Conservation (phyloP, 2,113 vertebrate species). For the Acrocephalus kingi region DNA sequence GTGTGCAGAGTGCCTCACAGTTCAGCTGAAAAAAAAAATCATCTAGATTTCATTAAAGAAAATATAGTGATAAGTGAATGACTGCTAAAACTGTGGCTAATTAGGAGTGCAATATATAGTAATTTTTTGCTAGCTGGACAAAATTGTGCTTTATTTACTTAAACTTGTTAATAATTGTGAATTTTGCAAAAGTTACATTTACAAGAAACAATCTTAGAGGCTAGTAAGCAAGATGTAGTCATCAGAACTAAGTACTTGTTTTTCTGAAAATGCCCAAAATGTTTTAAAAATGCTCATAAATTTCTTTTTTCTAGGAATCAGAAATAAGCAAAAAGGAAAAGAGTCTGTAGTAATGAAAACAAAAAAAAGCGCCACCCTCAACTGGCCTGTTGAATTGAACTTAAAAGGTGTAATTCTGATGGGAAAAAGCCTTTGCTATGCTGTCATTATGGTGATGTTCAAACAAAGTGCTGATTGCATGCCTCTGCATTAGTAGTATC, state of each 20-base stretch:
- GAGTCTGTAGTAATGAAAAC: neutral
- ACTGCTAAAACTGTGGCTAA: neutral
- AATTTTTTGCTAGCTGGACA: neutral
- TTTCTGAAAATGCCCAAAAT: neutral
- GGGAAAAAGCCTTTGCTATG: neutral
- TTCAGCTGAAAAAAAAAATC: neutral
- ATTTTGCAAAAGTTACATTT: neutral
- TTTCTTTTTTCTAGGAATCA: neutral
- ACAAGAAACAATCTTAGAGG: neutral
- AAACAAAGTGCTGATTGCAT: neutral
- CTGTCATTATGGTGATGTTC: neutral
- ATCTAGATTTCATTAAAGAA: neutral
- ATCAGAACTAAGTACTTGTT: neutral
- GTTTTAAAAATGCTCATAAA: neutral
- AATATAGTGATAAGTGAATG: neutral
- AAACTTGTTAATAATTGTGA: neutral
- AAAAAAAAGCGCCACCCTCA: neutral
- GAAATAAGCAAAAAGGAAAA: neutral
- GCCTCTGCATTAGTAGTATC: neutral
- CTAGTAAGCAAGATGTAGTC: neutral
- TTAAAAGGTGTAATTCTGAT: neutral
- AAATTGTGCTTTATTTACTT: neutral
- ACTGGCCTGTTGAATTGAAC: neutral
- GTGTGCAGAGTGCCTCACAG: neutral
- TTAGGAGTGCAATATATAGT: neutral